Base-by-base conservation (phyloP, 2,888 invertebrate species). In the Meiosimyza platycephala region DNA sequence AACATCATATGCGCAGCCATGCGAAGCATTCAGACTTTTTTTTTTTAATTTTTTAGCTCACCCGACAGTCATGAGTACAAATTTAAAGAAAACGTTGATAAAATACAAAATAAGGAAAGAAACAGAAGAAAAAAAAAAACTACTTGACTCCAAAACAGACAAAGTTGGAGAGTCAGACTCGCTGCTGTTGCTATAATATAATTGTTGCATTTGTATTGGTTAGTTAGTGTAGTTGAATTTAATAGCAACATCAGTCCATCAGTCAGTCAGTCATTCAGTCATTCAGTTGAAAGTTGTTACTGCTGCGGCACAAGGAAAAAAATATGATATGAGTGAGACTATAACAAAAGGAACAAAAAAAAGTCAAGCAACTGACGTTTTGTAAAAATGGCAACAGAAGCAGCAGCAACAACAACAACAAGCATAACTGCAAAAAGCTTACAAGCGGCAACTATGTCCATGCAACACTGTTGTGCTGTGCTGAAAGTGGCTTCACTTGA, bases 381-480 rank as follows among this genome's bases (percentile, higher is more conserved):
- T 66, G 51, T 22, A 22, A 51, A 16, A 48, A 50, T 28, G 55
- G n/a, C 60, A 60, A 12, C 71, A 72, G 72, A 71, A 75, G 75
- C 77, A 76, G 67, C 71, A 75, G 72, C 72, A 72, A 63, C 71
- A 64, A 73, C 73, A 68, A 71, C 33, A 40, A 2, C 40, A 15
- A 68, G 64, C 52, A 33, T 13, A 15, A 52, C 16, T 40, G 68
- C 68, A 70, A 48, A n/a, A 73, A 47, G 64, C 59, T 28, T 18
- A 59, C 71, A 75, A 77, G 74, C 75, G 75, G 66, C 72, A 66
- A 54, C 18, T 66, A 22, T 18, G 9, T 68, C 48, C 28, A 63
- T 54, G 76, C 78, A 73, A 76, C 73, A 75, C 75, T 75, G 59
- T 33, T 60, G n/a, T n/a, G n/a, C n/a, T n/a, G n/a, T n/a, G 60